Conservation (phyloP, 2,113 vertebrate species). For the Paraplagusia blochii region DNA sequence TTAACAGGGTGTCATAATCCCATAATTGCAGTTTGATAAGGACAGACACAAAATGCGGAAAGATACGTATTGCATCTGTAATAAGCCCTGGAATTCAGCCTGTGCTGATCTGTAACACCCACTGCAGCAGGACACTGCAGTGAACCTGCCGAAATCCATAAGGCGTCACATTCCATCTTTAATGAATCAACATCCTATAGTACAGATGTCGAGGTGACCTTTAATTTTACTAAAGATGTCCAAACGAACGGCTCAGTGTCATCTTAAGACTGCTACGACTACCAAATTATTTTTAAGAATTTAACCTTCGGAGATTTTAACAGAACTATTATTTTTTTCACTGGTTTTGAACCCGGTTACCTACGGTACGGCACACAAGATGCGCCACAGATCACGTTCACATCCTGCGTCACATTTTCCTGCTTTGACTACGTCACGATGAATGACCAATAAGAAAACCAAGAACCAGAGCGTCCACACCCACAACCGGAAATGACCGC, state of each 20-base stretch:
- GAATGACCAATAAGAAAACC: constrained; percentile 44
- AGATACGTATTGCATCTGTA: neutral
- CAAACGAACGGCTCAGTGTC: too few relatives aligned
- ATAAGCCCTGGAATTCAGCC: too few relatives aligned
- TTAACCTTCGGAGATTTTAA: too few relatives aligned
- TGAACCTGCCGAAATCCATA: neutral
- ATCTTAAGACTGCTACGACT: too few relatives aligned
- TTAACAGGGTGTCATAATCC: too few relatives aligned
- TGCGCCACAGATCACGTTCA: constrained; percentile 69
- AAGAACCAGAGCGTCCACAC: constrained; percentile 38
- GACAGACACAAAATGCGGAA: neutral
- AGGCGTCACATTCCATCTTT: neutral
- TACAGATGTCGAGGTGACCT: too few relatives aligned
- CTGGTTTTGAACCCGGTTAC: too few relatives aligned
- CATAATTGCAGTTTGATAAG: too few relatives aligned
- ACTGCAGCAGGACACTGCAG: constrained; percentile 43
- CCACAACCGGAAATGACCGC: constrained; percentile 57
- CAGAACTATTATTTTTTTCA: too few relatives aligned
- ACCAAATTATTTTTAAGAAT: too few relatives aligned
- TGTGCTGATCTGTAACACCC: neutral
- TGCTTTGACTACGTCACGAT: constrained; percentile 41
- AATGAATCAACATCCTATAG: rapidly evolving
- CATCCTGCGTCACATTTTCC: constrained; percentile 78
- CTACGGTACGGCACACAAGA: constrained; percentile 26
- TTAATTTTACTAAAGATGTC: too few relatives aligned